Base-by-base conservation (phyloP, 1,140 invertebrate species). In the Tribolium madens region DNA sequence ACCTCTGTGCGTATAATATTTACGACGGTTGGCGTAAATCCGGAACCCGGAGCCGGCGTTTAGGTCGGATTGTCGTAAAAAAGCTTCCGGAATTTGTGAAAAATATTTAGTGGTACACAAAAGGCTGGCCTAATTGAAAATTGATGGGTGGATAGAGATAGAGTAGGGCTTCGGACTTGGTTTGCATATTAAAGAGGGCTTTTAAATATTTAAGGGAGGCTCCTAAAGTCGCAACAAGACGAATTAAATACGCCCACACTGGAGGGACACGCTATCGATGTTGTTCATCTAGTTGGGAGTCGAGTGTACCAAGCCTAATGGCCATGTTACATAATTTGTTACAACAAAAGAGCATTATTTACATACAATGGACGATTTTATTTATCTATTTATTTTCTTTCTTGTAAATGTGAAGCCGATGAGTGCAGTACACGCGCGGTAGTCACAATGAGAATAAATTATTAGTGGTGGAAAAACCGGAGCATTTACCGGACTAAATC, bases 41-140 rank as follows among this genome's bases (percentile, higher is more conserved):
- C 50, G 71, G 50, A 13, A 48, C 64, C 33, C 31, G 73, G 14
- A 47, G 42, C 31, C 73, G 60, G 18, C 60, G 50, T 48, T 60
- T 64, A 46, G 14, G 52, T 15, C 52, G 57, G 26, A 18, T 18
- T 18, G 6, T 57, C 52, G 52, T 57, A 57, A 57, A 64, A 64
- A 64, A 64, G 14, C 14, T n/a, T 4, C 21, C 5, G 57, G 57
- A 64, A 64, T 64, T 33, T 33, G 9, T 33, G 57, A 33, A 64
- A 64, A 64, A 64, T 64, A 33, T 64, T 64, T 64, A 64, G 46
- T 26, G 13, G 70, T 46, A 70, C 50, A 76, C 64, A 75, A 77
- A 79, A 76, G 76, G 76, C 76, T 73, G 75, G 78, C 75, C 76
- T 79, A 81, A 81, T 81, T 81, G 80, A 81, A 81, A 81, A 81